phyloP scores from a whole-genome alignment of 2,888 invertebrate species.

The Melikaiella ostensackeni region DNA sequence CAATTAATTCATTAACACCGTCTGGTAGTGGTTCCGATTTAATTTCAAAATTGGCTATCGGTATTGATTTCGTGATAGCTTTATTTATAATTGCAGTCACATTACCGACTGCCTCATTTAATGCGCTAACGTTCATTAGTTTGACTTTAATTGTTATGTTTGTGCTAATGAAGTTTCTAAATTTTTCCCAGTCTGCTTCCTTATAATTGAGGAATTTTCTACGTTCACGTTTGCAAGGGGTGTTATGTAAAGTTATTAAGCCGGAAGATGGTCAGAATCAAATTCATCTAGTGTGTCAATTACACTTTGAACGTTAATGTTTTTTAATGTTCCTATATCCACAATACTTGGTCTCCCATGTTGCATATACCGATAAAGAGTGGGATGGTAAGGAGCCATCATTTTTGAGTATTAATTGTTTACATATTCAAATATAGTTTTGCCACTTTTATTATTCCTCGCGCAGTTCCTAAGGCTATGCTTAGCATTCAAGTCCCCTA shows the following conservation, averaged over 20 bases:
- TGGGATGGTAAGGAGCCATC: too few species aligned
- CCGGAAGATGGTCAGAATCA: slow-evolving; percentile 54
- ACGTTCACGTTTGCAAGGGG: neutral
- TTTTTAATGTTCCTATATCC: slow-evolving; percentile 51
- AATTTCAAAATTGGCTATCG: slow-evolving; percentile 24
- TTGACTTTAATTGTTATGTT: slow-evolving; percentile 43
- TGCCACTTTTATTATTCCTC: slow-evolving; percentile 46
- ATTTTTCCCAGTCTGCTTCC: slow-evolving; percentile 51
- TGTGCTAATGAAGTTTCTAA: slow-evolving; percentile 42
- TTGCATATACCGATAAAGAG: slow-evolving; percentile 1
- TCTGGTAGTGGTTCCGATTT: slow-evolving; percentile 42
- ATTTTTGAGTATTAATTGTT: neutral
- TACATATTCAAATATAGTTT: slow-evolving; percentile 40
- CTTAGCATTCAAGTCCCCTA: slow-evolving; percentile 54
- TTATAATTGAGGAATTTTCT: slow-evolving; percentile 42
- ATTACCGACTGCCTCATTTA: slow-evolving; percentile 50
- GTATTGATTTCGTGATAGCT: slow-evolving; percentile 39
- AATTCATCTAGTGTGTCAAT: slow-evolving; percentile 45
- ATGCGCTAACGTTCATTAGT: slow-evolving; percentile 33
- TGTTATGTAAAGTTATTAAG: slow-evolving; percentile 37
- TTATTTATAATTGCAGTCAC: slow-evolving; percentile 44
- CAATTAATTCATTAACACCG: slow-evolving; percentile 39
- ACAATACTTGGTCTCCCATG: neutral
- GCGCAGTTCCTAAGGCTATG: slow-evolving; percentile 48
- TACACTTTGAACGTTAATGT: slow-evolving; percentile 23